phyloP scores from a whole-genome alignment of 2,888 invertebrate species.

The Agonopterix heracliana region DNA sequence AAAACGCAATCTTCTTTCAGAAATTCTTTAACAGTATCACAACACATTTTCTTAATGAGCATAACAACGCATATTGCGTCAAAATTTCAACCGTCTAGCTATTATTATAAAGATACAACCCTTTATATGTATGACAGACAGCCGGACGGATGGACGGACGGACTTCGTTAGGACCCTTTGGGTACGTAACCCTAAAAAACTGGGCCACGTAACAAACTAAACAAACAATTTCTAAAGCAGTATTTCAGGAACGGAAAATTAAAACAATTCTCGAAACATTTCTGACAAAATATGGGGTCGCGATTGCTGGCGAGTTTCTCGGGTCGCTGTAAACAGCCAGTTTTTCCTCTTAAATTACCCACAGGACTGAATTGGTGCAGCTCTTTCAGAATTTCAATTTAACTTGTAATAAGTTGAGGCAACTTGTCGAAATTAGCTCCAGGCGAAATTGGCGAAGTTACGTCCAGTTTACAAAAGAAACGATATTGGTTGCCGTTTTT shows the following conservation, averaged over 20 bases:
- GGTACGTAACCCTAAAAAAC: background rate
- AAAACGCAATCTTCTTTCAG: too few relatives aligned
- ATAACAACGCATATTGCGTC: too few relatives aligned
- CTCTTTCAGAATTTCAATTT: conserved; percentile 59
- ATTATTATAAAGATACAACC: too few relatives aligned
- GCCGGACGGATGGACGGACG: too few relatives aligned
- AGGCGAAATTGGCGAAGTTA: conserved; percentile 25
- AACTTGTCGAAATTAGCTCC: conserved; percentile 51
- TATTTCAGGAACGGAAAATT: conserved; percentile 13
- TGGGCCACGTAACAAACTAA: too few relatives aligned
- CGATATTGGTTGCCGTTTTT: conserved; percentile 12
- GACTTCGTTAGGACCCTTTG: too few relatives aligned
- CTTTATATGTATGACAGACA: too few relatives aligned
- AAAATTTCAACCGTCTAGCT: too few relatives aligned
- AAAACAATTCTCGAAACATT: conserved; percentile 24
- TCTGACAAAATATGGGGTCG: conserved; percentile 20
- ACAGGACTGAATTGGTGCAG: conserved; percentile 29
- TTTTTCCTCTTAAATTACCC: conserved; percentile 30
- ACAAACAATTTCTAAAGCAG: too few relatives aligned
- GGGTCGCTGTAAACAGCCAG: conserved; percentile 19
- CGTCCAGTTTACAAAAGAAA: conserved; percentile 16
- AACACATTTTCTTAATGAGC: too few relatives aligned
- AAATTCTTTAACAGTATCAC: too few relatives aligned
- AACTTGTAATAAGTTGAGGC: conserved; percentile 57
- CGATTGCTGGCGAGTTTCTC: conserved; percentile 21